Base-by-base conservation (phyloP, 1,140 invertebrate genomes). In the Trichomalopsis sarcophagae region DNA sequence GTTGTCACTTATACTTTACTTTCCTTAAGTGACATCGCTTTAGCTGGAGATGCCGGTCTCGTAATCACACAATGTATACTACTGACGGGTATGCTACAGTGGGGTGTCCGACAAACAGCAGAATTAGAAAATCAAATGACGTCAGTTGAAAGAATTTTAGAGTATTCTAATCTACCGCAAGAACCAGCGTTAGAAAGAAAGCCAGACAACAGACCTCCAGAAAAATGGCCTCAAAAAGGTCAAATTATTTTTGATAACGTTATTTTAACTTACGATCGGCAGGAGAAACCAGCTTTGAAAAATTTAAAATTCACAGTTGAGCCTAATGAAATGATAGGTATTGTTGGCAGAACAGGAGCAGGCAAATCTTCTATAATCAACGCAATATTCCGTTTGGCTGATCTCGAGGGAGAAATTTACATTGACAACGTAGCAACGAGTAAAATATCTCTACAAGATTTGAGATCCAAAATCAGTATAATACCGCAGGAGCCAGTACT, bases 401-500 rank as follows among this genome's bases (percentile, higher is more conserved):
- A 95, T 87, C 94, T 96, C 9, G 94, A 95, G 69, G 97, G 96
- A 2, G 91, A 94, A 6, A 96, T 97, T 40, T 89, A 94, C 44
- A 96, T 97, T 77, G 97, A 97, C 89, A 94, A 94, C 13, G 94
- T 97, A 9, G 93, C 95, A 84, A 95, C 94, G 30, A 93, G 91
- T 7, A 88, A 92, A 69, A 89, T 96, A 90, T 94, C 95, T 0
- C 89, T 97, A 13, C 95, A 96, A 86, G 95, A 96, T 89, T 93
- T 97, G 50, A 94, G 97, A 74, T 96, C 95, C 81, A 96, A 95
- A 89, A 94, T 98, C 79, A 97, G 97, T 62, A 97, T 98, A 88
- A 98, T 98, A 86, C 97, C 97, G 23, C 97, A 98, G 92, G 97
- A 96, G 86, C 97, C 97, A 0, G 96, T 98, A 17, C 92, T 98